Evolutionary conservation across 2,797 vertebrate genomes (phyloP), one percentile per base, ranked within the genome.

Genomic region (Zalophus californianus): DNA sequence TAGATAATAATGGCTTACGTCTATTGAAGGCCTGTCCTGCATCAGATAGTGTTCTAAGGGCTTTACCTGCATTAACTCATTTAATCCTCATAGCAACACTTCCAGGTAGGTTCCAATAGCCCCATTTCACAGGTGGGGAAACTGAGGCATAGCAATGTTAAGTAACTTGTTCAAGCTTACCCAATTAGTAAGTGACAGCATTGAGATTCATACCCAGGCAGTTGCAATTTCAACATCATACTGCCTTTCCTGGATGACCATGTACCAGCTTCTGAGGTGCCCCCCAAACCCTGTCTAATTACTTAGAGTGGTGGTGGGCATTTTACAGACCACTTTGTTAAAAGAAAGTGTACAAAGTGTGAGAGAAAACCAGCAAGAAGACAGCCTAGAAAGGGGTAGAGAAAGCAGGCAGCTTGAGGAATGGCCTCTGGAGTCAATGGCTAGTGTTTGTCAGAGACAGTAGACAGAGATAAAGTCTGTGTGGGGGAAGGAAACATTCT

Each of bases 401-500:
- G 66, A 66, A 64, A 68, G 58, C 14, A 15, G 48, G 48, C 14
- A 7, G 29, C 66, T 9, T 38, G 1, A 70, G 35, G 94, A 54
- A 48, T 1, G 70, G 60, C 73, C 13, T 10, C 66, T 18, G 38
- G 79, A 75, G 25, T 41, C 85, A 21, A 0, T 2, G 73, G 91
- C 18, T 41, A 16, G 52, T 27, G 11, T 48, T 50, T 32, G 52
- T 66, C n/a, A 5, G 15, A 60, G 80, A 41, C 3, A 10, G 29
- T 10, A 32, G 41, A 12, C 79, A 38, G 15, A 41, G 50, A 23
- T 2, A 4, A 23, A 78, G 78, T 21, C 68, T 35, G 11, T 56
- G 2, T 8, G 5, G 2, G 23, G 0, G n/a, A 48, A 12, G 68
- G 72, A 15, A 6, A 9, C 13, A 0, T 4, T 44, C 23, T 38